A percentile compares a stretch with the other conserved stretches of the same genome.
These are phyloP conservation scores for Podarcis cretensis DNA, from an alignment of 2,113 vertebrate genomes.

Conservation along the genomic window DNA sequence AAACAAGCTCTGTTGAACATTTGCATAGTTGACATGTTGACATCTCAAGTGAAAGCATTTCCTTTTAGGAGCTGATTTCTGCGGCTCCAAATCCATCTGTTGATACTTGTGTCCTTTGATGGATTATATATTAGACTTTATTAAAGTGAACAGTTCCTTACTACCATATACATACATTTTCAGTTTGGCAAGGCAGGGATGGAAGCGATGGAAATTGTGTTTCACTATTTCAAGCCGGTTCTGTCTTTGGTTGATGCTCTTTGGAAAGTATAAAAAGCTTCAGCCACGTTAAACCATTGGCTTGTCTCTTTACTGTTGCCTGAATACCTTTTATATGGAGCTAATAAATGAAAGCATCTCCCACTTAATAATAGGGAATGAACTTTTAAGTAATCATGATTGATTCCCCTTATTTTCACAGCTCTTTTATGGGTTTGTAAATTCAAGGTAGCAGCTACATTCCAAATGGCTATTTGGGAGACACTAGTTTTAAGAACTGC, in stretches of 20 bases:
- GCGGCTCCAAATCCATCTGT: constrained; percentile 28
- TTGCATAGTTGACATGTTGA: constrained; percentile 28
- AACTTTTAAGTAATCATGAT: background rate
- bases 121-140: background rate
- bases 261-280: background rate
- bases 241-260: background rate
- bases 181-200: background rate
- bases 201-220: background rate
- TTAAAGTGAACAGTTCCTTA: background rate
- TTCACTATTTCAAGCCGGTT: background rate
- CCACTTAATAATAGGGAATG: background rate
- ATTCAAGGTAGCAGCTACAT: background rate
- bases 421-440: background rate
- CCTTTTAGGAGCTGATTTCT: constrained; percentile 54
- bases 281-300: background rate
- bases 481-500: background rate
- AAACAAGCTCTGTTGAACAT: constrained; percentile 27
- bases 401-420: background rate
- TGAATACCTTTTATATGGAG: background rate
- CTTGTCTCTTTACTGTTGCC: background rate
- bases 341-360: background rate
- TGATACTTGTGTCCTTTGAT: background rate
- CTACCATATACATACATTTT: background rate
- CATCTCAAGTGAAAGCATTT: constrained; percentile 54
- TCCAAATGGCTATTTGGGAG: background rate